Conservation (phyloP, 1,140 invertebrate genomes). For the Trichonephila clavata region DNA sequence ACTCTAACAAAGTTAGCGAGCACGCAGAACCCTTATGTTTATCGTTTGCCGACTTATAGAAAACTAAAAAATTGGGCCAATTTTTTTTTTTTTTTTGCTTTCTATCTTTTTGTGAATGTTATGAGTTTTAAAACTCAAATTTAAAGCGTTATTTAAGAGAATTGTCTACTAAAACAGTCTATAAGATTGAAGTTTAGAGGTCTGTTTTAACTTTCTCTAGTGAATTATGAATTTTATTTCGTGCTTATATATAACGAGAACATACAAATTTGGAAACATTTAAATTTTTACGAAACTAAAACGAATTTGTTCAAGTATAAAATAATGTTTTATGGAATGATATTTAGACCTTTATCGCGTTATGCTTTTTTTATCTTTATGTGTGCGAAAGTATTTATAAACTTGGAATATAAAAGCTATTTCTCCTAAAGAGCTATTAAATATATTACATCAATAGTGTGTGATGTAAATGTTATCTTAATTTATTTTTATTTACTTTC, state of each 20-base stretch:
- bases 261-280: too few species aligned
- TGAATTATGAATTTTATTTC: not conserved
- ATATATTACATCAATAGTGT: too few species aligned
- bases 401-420: too few species aligned
- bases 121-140: not conserved
- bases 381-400: too few species aligned
- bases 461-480: too few species aligned
- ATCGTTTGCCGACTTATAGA: not conserved
- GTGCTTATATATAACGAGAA: not conserved
- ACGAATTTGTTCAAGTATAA: too few species aligned
- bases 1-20: slow-evolving; percentile 25
- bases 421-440: too few species aligned
- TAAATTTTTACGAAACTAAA: too few species aligned
- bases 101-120: not conserved
- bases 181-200: not conserved
- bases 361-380: too few species aligned
- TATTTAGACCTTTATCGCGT: too few species aligned
- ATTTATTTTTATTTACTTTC: too few species aligned
- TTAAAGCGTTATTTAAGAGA: not conserved
- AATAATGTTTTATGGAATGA: too few species aligned
- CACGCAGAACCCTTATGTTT: slow-evolving; percentile 21
- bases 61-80: not conserved
- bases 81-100: not conserved
- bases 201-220: not conserved
- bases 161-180: not conserved